Base-by-base conservation (phyloP, 2,797 vertebrate species). In the Odontamblyopus rebecca region DNA sequence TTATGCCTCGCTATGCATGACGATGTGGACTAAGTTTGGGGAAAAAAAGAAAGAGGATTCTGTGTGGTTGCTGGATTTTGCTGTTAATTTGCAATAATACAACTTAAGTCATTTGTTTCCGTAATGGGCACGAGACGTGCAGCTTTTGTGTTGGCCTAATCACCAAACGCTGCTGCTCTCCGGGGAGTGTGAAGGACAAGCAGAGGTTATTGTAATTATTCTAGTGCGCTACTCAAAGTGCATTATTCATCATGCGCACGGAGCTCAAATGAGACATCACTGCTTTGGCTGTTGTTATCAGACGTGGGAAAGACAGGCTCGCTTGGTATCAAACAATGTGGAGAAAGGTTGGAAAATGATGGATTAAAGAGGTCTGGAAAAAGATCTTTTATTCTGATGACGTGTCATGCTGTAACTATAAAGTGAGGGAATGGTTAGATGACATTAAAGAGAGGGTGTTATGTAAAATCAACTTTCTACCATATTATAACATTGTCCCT, bases 181-280 rank as follows among this genome's bases (percentile, higher is more conserved):
- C 9, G 19, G 50, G 75, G 64, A 74, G 62, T 41, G 68, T 74
- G 78, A 76, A 76, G 78, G 77, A 80, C 67, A 50, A n/a, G 23
- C 44, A 53, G 30, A 73, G 85, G 81, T 78, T 57, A 81, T 50
- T 62, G 69, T 78, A 81, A 82, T 84, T 76, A 79, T 73, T 79
- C 67, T 62, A 50, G 69, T 41, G 54, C 60, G 67, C 67, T 77
- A 63, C 54, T 30, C 72, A 75, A 75, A 79, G 79, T 72, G 68
- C 72, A 41, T 66, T 27, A 85, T 85, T 82, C 74, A 85, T 67
- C 67, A 56, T n/a, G 35, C 44, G 64, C 59, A 75, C 65, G 77
- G 71, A 83, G 69, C 61, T 72, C 65, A 81, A 74, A 83, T 80
- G 61, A 79, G 77, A 72, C 60, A 73, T 72, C 69, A 63, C 63